Conservation (phyloP, 2,888 invertebrate genomes). For the Hirtodrosophila alboralis region DNA sequence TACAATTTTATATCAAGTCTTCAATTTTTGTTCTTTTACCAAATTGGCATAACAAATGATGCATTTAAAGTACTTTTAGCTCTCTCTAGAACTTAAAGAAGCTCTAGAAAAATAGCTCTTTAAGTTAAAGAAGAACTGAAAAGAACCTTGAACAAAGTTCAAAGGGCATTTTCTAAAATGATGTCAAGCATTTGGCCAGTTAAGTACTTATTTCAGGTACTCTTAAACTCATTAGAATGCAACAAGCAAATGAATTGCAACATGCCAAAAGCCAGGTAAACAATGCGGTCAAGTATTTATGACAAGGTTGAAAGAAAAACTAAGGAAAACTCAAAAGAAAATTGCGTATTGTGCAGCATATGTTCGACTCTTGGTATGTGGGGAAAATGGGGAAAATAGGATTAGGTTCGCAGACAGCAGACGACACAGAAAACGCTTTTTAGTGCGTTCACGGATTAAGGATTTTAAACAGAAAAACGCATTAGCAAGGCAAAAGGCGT, state of each 20-base stretch:
- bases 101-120: neutral
- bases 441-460: conserved; percentile 79
- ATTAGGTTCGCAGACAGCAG: conserved; percentile 52
- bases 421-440: conserved; percentile 70
- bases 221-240: conserved; percentile 68
- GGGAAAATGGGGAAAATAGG: conserved; percentile 18
- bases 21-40: neutral
- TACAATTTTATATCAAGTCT: neutral
- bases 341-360: conserved; percentile 18
- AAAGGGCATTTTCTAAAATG: conserved; percentile 33
- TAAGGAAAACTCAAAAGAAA: conserved; percentile 18
- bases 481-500: conserved; percentile 74
- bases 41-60: conserved; percentile 17
- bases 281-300: conserved; percentile 79
- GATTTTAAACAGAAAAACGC: conserved; percentile 78
- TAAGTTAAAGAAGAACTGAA: conserved; percentile 6
- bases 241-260: conserved; percentile 55
- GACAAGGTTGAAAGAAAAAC: conserved; percentile 63
- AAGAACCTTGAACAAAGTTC: conserved; percentile 49
- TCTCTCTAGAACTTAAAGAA: neutral
- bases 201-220: conserved; percentile 28
- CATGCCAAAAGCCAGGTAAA: conserved; percentile 49
- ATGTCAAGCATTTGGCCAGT: conserved; percentile 32
- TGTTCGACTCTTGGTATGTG: neutral
- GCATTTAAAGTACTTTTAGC: conserved; percentile 14